Base-by-base conservation (phyloP, 2,113 vertebrate species). In the Tringa solitaria region DNA sequence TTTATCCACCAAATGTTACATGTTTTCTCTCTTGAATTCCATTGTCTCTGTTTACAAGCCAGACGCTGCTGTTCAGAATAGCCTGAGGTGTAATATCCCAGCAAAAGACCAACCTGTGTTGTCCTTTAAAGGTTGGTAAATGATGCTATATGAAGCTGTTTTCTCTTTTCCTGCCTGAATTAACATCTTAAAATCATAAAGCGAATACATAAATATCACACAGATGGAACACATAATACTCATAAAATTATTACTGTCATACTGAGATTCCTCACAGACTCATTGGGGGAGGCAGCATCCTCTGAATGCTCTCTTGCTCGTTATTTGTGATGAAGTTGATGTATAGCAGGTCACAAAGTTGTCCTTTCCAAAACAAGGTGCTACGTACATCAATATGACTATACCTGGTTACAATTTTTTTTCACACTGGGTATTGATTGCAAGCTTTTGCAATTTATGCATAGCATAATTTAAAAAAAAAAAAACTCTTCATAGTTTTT, bases 101-200 rank as follows among this genome's bases (percentile, higher is more conserved):
- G 61, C 28, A 41, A 19, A 89, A 76, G 74, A 3, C 3, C 21
- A 45, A 70, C 93, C 50, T 59, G 59, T 79, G 59, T 61, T 97
- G 89, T 92, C 73, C 56, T 92, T 94, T 89, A 78, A 86, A 61
- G 28, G 43, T 24, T 86, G 64, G n/a, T 78, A 90, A 95, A 70
- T 67, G 46, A 13, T 50, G 46, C 56, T 84, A 45, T 63, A 14
- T 0, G 1, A 81, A 95, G 45, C 28, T 33, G 10, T 46, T 70
- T n/a, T 60, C 75, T 32, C 15, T 61, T 83, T 73, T 86, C 60
- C 69, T 72, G 23, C 75, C 30, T 88, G 63, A 84, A 95, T 95
- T 77, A 90, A 80, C 79, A 83, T 68, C 35, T 61, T 75, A 56
- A 35, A 82, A 50, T 35, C 4, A 1, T 64, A 75, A 95, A 93